Percentiles rank a stretch among this genome's conserved stretches.
phyloP scores from a whole-genome alignment of 1,140 invertebrate genomes.

The Lepidostoma basale region DNA sequence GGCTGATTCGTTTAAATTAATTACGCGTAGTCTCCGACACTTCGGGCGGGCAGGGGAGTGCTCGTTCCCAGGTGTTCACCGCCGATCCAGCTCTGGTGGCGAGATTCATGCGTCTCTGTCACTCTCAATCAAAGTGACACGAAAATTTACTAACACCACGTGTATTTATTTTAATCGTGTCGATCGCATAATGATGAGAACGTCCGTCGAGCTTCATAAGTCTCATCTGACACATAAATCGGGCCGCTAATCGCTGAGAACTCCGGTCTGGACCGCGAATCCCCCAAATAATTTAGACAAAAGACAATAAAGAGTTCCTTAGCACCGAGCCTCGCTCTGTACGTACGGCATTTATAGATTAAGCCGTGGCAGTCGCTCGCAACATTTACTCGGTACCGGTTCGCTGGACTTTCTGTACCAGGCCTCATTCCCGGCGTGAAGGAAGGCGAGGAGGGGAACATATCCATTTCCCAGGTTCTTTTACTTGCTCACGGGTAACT shows the following conservation, averaged over 20 bases:
- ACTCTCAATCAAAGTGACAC: slow-evolving; percentile 20
- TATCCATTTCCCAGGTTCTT: too few relatives aligned
- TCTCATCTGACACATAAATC: slow-evolving; percentile 26
- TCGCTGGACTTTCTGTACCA: too few relatives aligned
- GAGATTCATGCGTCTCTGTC: slow-evolving; percentile 4
- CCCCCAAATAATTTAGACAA: slow-evolving; percentile 41
- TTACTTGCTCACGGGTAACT: too few relatives aligned
- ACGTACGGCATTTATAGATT: slow-evolving; percentile 3
- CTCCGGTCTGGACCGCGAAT: not conserved
- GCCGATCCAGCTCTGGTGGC: not conserved
- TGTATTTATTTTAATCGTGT: slow-evolving; percentile 28
- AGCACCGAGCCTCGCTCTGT: slow-evolving; percentile 13
- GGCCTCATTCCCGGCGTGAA: too few relatives aligned
- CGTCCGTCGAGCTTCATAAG: slow-evolving; percentile 4
- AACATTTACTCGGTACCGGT: not conserved
- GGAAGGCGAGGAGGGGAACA: too few relatives aligned
- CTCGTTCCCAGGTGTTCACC: not conserved
- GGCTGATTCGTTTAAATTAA: too few relatives aligned
- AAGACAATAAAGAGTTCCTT: slow-evolving; percentile 44
- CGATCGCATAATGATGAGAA: slow-evolving; percentile 25
- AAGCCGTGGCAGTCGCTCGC: slow-evolving; percentile 1
- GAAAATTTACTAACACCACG: slow-evolving; percentile 34
- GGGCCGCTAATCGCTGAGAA: slow-evolving; percentile 32
- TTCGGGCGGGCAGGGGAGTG: too few relatives aligned
- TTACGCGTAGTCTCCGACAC: too few relatives aligned